A percentile compares a stretch with the other conserved stretches of the same genome.
These are phyloP conservation scores for Ophion ventricosus DNA, from an alignment of 2,888 invertebrate genomes.

Conservation along the genomic window DNA sequence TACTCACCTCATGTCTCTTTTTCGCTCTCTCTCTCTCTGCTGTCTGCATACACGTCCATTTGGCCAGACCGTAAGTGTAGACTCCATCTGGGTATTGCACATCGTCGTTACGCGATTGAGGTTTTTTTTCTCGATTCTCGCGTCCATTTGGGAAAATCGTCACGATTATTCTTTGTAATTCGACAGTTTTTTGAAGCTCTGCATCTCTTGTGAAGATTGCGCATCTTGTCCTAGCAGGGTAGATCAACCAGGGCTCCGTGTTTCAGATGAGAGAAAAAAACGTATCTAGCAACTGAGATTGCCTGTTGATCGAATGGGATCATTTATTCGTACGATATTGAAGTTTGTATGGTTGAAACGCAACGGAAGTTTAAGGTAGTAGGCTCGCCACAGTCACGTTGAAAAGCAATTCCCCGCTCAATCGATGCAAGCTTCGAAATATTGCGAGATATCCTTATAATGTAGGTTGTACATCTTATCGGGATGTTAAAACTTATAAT, in stretches of 20 bases:
- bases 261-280: background rate
- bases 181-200: background rate
- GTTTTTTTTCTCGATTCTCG: background rate
- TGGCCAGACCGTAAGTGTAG: background rate
- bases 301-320: conserved; percentile 8
- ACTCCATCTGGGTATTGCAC: background rate
- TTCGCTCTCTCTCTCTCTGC: conserved; percentile 9
- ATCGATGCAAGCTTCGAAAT: too few species aligned
- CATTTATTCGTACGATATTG: background rate
- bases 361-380: too few species aligned
- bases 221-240: background rate
- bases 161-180: background rate
- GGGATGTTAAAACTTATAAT: too few species aligned
- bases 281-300: background rate
- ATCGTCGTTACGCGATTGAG: background rate
- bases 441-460: too few species aligned
- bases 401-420: too few species aligned
- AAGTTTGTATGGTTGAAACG: too few species aligned
- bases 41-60: background rate
- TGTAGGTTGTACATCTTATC: too few species aligned
- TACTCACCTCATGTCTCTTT: conserved; percentile 32
- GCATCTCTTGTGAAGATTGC: background rate
- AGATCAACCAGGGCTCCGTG: background rate
- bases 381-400: too few species aligned
- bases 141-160: conserved; percentile 2